phyloP scores from a whole-genome alignment of 2,888 invertebrate genomes.

The Cecidostiba fungosa region DNA sequence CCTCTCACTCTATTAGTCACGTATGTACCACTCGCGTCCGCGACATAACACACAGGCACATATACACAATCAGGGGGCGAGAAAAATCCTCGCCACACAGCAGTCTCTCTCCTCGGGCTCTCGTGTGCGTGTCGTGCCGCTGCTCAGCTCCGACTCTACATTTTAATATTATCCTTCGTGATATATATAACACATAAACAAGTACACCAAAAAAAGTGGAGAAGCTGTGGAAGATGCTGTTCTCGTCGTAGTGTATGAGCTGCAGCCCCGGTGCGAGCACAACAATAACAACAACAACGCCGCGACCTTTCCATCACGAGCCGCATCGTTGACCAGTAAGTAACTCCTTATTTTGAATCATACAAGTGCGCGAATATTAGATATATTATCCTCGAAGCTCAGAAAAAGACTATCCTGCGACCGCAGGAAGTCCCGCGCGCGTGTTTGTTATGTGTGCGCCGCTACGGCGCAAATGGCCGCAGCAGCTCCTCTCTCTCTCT shows the following conservation, averaged over 20 bases:
- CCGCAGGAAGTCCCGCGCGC: neutral
- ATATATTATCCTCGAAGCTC: neutral
- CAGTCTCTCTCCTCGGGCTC: neutral
- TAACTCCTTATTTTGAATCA: neutral
- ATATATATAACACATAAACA: neutral
- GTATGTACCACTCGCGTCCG: neutral
- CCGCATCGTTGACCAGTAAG: neutral
- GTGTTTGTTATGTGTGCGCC: neutral
- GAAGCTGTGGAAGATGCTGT: neutral
- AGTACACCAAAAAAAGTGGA: neutral
- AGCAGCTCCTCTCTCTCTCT: neutral
- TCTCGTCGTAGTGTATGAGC: neutral
- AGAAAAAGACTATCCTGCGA: neutral
- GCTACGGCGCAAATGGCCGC: slow-evolving; percentile 11
- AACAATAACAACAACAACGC: neutral
- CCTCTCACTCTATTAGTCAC: slow-evolving; percentile 20
- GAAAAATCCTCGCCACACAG: neutral
- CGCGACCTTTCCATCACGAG: neutral
- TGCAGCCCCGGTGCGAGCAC: neutral
- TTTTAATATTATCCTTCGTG: neutral
- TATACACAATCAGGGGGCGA: neutral
- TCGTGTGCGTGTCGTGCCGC: neutral
- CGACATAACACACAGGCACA: neutral
- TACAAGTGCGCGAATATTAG: neutral
- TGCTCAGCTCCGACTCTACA: neutral